Evolutionary conservation across 2,888 invertebrate genomes (phyloP), one percentile per base, ranked within the genome.

Genomic region (Ophion obscuratus): DNA sequence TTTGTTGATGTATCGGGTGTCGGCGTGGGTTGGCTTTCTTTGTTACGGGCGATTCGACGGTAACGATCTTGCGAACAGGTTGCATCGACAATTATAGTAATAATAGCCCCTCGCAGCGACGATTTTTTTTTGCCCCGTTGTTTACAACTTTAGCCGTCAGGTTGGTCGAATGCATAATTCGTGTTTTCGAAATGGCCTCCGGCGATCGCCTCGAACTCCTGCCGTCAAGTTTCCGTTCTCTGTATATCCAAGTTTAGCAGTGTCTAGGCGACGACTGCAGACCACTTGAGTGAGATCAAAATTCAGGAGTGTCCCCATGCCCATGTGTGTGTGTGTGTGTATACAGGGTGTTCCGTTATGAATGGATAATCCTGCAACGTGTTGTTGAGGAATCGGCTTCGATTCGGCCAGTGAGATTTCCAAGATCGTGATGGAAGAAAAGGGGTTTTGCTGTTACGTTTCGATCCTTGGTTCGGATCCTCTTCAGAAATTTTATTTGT

Each of bases 161-260:
- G 53, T n/a, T 71, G 71, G 27, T 57, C 57, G 53, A 57, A 27
- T 71, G 71, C 71, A 57, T 71, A 57, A 70, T 27, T 71, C 53
- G 27, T 57, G 53, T 31, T 57, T 31, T 17, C n/a, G 53, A n/a
- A 71, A 53, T 27, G 17, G 53, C 53, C 71, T 71, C 53, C 24
- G 71, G 31, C 27, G 24, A 11, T 71, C 53, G 47, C 47, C 47
- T 11, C 14, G 7, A 4, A 47, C 68, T 71, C 53, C 53, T 57
- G 7, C 10, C 31, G 17, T 53, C 53, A 24, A 27, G 31, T 53
- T 71, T 70, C 27, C 53, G 31, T 14, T 47, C 44, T 44, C 5
- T n/a, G 68, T 24, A 47, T 44, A 68, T 11, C 24, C 68, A 24
- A 68, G 9, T 53, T 70, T 2, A 17, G 70, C 53, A 47, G 53